phyloP scores from a whole-genome alignment of 1,140 invertebrate species.

The Bilobella aurantiaca region DNA sequence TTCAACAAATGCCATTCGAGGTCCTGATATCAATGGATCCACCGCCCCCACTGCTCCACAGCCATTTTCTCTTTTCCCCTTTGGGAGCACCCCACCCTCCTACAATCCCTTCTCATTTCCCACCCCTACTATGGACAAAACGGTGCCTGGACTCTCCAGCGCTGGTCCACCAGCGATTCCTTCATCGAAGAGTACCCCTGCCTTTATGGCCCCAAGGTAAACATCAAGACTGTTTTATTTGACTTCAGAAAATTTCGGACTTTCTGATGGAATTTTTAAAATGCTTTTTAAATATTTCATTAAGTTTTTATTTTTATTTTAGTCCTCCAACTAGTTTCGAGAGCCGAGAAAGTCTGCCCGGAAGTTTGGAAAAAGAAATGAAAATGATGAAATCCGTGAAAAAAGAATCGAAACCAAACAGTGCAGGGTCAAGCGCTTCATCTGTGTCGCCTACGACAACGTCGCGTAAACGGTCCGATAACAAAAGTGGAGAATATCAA shows the following conservation, averaged over 20 bases:
- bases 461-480: constrained; percentile 15
- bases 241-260: no score
- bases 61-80: constrained; percentile 22
- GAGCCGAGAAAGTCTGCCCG: constrained; percentile 5
- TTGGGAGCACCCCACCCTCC: constrained; percentile 19
- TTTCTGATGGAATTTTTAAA: no score
- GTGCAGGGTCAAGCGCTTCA: constrained; percentile 10
- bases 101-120: constrained; percentile 22
- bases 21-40: constrained; percentile 7
- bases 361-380: constrained; percentile 5
- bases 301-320: constrained; percentile 2
- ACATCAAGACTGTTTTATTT: no score
- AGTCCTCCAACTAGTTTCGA: constrained; percentile 21
- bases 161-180: neutral
- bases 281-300: neutral
- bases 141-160: neutral
- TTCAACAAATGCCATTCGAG: constrained; percentile 14
- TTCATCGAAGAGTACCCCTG: neutral
- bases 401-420: neutral
- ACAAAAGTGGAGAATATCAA: constrained; percentile 71
- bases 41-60: constrained; percentile 6
- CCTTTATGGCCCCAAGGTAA: constrained; percentile 3
- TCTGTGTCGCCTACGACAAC: constrained; percentile 21
- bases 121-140: constrained; percentile 20
- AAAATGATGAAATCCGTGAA: constrained; percentile 10